Evolutionary conservation across 1,140 invertebrate genomes (phyloP).

Genomic region (Mizuhopecten yessoensis): DNA sequence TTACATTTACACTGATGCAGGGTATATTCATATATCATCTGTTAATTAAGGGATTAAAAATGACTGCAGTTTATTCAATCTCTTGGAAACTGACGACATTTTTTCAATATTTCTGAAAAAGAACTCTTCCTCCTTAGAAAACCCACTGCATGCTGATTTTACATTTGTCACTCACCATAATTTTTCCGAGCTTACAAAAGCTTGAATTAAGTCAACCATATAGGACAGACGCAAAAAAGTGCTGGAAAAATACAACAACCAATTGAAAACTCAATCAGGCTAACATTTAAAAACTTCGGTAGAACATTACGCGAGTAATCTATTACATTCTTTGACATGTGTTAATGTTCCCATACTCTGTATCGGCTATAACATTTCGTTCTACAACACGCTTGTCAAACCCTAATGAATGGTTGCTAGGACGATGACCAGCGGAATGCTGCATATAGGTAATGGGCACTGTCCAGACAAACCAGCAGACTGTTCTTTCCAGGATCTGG

Average conservation of each 20-base stretch:
- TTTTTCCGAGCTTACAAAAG: no score
- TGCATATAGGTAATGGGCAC: neutral
- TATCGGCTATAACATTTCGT: neutral
- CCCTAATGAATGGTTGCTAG: neutral
- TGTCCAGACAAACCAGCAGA: neutral
- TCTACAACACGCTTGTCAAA: neutral
- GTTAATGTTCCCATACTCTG: neutral
- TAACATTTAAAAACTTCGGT: neutral
- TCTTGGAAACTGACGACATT: no score
- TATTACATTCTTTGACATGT: neutral
- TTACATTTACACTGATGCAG: no score
- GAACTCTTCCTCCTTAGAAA: no score
- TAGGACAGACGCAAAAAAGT: no score
- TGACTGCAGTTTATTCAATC: no score
- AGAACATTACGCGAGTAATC: neutral
- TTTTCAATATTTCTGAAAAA: no score
- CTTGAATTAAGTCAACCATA: no score
- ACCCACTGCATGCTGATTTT: no score
- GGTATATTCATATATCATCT: no score
- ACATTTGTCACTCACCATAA: no score
- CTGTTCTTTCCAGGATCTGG: neutral
- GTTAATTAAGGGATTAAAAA: no score
- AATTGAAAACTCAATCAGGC: conserved; percentile 1
- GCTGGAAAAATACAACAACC: neutral
- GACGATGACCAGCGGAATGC: neutral